phyloP scores from a whole-genome alignment of 2,888 invertebrate species.

The Lamellibrachia columna region DNA sequence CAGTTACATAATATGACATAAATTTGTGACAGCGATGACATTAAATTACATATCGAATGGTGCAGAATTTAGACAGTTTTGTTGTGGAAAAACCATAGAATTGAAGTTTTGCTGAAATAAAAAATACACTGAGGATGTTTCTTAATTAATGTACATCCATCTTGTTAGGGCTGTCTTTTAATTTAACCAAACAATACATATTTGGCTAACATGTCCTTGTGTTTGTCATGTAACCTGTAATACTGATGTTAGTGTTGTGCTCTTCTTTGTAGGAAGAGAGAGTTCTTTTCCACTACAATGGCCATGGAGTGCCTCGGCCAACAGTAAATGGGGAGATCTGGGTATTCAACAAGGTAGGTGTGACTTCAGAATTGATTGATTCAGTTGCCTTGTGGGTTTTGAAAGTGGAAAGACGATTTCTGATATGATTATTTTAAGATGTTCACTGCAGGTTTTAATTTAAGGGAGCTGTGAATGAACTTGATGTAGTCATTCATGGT shows the following conservation, averaged over 20 bases:
- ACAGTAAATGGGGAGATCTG: slow-evolving; percentile 98
- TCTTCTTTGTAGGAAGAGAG: slow-evolving; percentile 79
- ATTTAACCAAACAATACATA: neutral
- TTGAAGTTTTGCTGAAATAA: too few species aligned
- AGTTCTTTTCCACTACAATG: slow-evolving; percentile 98
- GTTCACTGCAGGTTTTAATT: neutral
- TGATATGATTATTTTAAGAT: neutral
- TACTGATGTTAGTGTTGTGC: neutral
- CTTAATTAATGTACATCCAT: neutral
- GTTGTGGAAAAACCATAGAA: neutral
- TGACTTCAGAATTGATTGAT: neutral
- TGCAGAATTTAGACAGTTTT: neutral
- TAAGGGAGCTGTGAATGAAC: neutral
- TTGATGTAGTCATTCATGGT: too few species aligned
- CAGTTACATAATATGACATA: too few species aligned
- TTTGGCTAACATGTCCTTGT: neutral
- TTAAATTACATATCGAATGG: too few species aligned
- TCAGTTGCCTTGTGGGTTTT: neutral
- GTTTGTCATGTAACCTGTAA: neutral
- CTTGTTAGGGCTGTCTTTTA: neutral
- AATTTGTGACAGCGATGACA: too few species aligned
- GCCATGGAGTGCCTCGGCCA: slow-evolving; percentile 98
- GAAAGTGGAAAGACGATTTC: neutral
- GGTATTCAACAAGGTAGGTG: slow-evolving; percentile 93
- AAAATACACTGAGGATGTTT: too few species aligned